A percentile compares a stretch with the other conserved stretches of the same genome.
phyloP scores from a whole-genome alignment of 1,140 invertebrate genomes.

The Achatina immaculata region DNA sequence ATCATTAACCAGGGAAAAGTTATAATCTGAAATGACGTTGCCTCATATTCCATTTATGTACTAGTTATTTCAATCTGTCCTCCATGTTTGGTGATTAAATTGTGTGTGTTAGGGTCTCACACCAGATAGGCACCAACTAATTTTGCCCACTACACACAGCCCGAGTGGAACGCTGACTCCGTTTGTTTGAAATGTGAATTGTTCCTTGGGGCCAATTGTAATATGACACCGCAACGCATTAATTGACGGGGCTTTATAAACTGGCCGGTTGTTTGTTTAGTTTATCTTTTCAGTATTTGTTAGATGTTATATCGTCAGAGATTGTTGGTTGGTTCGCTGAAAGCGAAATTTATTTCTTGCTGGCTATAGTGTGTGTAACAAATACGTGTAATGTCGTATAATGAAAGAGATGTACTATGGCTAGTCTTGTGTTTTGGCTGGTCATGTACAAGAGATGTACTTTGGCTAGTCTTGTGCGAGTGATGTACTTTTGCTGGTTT shows the following conservation, averaged over 20 bases:
- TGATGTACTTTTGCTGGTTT: too few species aligned
- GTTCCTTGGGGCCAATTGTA: neutral
- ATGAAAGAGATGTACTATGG: too few species aligned
- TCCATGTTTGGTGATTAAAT: neutral
- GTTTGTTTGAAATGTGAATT: neutral
- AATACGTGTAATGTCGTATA: too few species aligned
- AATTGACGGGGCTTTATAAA: neutral
- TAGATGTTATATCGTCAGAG: neutral
- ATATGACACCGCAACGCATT: neutral
- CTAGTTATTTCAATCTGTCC: neutral
- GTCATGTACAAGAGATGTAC: too few species aligned
- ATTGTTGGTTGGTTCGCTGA: neutral
- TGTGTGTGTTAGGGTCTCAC: neutral
- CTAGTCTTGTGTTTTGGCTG: too few species aligned
- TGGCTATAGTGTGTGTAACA: neutral
- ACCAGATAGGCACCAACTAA: neutral
- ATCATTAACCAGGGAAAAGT: too few species aligned
- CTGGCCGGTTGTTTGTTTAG: too few species aligned
- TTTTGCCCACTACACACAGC: neutral
- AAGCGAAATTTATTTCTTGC: neutral
- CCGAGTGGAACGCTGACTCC: neutral
- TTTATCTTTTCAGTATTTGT: slow-evolving; percentile 18
- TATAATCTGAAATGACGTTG: neutral
- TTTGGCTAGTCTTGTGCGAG: too few species aligned
- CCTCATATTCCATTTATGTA: neutral